These are phyloP conservation scores for Pararge aegeria DNA, from an alignment of 1,140 invertebrate species.

Conservation along the genomic window DNA sequence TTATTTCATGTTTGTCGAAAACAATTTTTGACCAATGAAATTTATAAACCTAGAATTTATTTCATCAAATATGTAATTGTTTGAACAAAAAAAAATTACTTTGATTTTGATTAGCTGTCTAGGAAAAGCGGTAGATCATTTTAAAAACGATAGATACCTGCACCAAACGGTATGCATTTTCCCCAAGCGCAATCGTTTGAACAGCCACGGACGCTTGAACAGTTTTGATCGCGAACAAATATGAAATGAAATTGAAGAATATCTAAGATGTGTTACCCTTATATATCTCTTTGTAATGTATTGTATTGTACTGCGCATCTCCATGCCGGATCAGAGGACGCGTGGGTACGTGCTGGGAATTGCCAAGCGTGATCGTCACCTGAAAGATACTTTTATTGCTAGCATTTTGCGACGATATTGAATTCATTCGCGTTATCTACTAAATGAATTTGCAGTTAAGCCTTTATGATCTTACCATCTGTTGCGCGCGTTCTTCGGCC, in stretches of 20 bases:
- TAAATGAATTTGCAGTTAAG: too few species aligned
- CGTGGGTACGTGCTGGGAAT: slow-evolving; percentile 11
- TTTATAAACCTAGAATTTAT: too few species aligned
- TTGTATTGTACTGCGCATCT: slow-evolving; percentile 25
- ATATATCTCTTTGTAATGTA: slow-evolving; percentile 19
- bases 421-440: too few species aligned
- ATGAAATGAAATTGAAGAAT: slow-evolving; percentile 19
- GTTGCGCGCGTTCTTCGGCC: too few species aligned
- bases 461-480: too few species aligned
- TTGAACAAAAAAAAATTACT: too few species aligned
- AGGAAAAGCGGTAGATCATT: neutral
- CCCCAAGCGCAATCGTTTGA: neutral
- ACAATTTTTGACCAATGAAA: too few species aligned
- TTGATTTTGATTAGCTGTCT: too few species aligned
- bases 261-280: slow-evolving; percentile 18
- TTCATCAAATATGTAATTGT: too few species aligned
- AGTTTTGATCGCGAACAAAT: slow-evolving; percentile 16
- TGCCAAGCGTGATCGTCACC: slow-evolving; percentile 9
- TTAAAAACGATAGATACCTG: neutral
- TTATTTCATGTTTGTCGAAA: too few species aligned
- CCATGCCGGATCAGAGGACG: neutral
- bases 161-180: neutral
- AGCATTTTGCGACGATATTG: too few species aligned
- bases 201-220: neutral
- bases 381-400: neutral